Conservation (phyloP, 35 echinoderm and acorn worm species). For the Stichopus chloronotus region DNA sequence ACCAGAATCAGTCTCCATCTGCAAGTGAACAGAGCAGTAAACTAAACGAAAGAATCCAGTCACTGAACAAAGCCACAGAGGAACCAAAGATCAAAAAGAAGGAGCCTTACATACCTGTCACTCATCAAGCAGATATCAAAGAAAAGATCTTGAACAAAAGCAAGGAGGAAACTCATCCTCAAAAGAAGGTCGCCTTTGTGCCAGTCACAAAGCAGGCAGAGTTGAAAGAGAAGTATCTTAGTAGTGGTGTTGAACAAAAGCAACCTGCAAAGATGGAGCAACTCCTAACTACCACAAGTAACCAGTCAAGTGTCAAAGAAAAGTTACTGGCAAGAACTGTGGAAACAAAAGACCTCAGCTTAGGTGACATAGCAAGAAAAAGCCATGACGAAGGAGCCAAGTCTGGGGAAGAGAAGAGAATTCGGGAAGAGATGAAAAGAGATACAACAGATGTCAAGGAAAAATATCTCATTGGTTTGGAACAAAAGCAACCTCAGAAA, state of each 20-base stretch:
- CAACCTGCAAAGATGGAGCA: conserved; percentile 15
- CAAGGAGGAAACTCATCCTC: conserved; percentile 25
- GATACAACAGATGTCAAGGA: background rate
- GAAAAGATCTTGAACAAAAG: conserved; percentile 49
- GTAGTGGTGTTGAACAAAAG: background rate
- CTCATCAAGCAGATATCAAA: conserved; percentile 29
- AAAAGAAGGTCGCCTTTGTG: background rate
- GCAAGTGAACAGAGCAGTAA: conserved; percentile 10
- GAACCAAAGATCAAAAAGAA: conserved; percentile 11
- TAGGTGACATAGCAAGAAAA: background rate
- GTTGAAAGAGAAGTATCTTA: conserved; percentile 45
- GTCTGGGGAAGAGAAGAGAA: too few relatives aligned
- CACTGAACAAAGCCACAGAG: conserved; percentile 24
- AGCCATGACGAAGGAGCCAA: too few relatives aligned
- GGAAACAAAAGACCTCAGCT: background rate
- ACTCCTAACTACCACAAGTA: background rate
- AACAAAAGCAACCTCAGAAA: background rate
- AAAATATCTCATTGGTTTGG: background rate
- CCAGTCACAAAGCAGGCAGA: conserved; percentile 33
- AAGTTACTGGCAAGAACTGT: conserved; percentile 15
- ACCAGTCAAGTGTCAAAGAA: conserved; percentile 40
- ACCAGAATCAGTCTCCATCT: background rate
- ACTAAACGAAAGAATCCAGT: conserved; percentile 9
- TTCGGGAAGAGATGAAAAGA: too few relatives aligned
- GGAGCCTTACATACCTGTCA: conserved; percentile 27